Base-by-base conservation (phyloP, 2,797 vertebrate species). In the Oreochromis grahami region DNA sequence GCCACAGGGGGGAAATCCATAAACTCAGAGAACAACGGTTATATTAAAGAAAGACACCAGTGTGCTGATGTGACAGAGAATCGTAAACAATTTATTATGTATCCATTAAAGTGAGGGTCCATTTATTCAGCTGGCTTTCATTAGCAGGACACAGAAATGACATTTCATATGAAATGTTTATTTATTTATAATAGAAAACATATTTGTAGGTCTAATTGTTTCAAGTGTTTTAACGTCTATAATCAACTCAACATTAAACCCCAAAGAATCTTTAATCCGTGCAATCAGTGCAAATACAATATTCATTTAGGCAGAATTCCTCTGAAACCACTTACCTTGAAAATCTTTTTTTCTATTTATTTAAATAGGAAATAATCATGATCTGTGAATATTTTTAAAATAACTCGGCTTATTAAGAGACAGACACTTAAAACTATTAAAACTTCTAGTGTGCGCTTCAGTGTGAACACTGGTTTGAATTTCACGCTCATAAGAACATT, bases 21-120 rank as follows among this genome's bases (percentile, higher is more conserved):
- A 6, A 58, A 86, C 51, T 78, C 21, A 58, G n/a, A 13, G 6
- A 7, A 5, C 10, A 50, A 50, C 6, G 7, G 0, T 26, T 19
- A 77, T 19, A 74, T 45, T 19, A 84, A 90, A 88, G 58, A 84
- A 78, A 81, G 78, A 93, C 87, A 86, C 80, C 63, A 56, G 72
- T 36, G 76, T 78, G 29, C 24, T 87, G 12, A 19, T 65, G 26
- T 74, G 8, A 72, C 36, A 79, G 83, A 84, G 8, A 91, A 84
- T 81, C 65, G 81, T 52, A 7, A 85, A 85, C 70, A 45, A 68
- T 92, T 90, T 93, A 87, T 93, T 92, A 8, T 63, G 77, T 14
- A 29, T 78, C 77, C 78, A 52, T 60, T 60, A 65, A 84, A 80
- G 86, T 80, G 24, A 60, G 1, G 21, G 15, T 74, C 36, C 51